Evolutionary conservation across 2,888 invertebrate genomes (phyloP), one percentile per base, ranked within the genome.

Genomic region (Chalcosyrphus nemorum): DNA sequence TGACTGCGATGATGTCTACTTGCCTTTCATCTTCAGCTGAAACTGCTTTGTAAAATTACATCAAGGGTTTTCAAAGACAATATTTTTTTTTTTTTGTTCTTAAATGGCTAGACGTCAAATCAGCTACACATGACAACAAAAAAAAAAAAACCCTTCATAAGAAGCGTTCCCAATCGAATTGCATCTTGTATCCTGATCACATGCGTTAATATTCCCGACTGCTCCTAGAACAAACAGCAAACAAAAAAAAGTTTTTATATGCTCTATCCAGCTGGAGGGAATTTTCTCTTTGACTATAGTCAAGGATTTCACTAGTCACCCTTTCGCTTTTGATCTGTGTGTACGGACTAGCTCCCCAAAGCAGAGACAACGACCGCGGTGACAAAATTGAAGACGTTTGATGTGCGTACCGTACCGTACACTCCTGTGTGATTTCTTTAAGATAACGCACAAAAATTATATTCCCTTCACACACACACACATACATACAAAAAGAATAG

Each of bases 381-480:
- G 56, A 27, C 27, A 29, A 47, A 59, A 47, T 41, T 38, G 29
- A 65, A 65, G n/a, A 24, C 27, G 70, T 57, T 50, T 57, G 56
- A 43, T 74, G 43, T 75, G 80, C 68, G 80, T 75, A 15, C 38
- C 19, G 15, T 59, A 54, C 50, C 68, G 80, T 75, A 15, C 38
- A 19, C 19, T 59, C 61, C 50, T 63, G 38, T 63, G 54, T 45
- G 63, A 63, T 54, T 76, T 70, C 75, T 63, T 56, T 15, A 81
- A 70, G 75, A 63, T 63, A 68, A 81, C 68, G 81, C 75, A 75
- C 75, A 81, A 74, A 75, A 57, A 24, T 41, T 21, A 57, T 50
- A 52, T 45, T 66, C 43, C 29, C 43, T 47, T 38, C 15, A 59
- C 7, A 66, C 11, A 13, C 9, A 17, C 15, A 19, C 59, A 50